A percentile compares a stretch with the other conserved stretches of the same genome.
phyloP scores from a whole-genome alignment of 2,113 vertebrate species.

The Seriola rivoliana region DNA sequence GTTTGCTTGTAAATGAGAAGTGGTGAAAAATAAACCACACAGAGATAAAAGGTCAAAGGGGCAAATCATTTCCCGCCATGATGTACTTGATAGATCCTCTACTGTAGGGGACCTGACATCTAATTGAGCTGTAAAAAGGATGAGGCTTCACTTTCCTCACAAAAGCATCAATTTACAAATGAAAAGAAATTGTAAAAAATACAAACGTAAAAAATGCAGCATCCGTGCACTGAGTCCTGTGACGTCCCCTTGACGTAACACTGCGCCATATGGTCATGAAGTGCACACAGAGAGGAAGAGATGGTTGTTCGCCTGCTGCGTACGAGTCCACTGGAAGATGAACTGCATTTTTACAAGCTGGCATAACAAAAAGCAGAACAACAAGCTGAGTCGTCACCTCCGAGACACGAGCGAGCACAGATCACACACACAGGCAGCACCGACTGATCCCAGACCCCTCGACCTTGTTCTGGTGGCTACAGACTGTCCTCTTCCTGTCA shows the following conservation, averaged over 20 bases:
- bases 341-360: background rate
- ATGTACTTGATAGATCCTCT: background rate
- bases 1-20: background rate
- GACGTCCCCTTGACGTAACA: background rate
- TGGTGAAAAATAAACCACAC: background rate
- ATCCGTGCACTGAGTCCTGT: background rate
- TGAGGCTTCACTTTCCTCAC: background rate
- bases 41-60: background rate
- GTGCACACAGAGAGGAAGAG: background rate
- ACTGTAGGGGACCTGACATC: background rate
- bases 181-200: background rate
- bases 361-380: background rate
- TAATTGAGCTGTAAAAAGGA: background rate
- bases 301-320: background rate
- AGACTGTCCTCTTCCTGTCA: constrained; percentile 40
- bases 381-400: constrained; percentile 7
- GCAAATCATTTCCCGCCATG: background rate
- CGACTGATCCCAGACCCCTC: background rate
- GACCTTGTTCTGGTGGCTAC: background rate
- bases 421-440: constrained; percentile 1
- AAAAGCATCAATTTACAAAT: background rate
- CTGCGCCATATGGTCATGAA: background rate
- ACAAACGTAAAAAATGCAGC: background rate
- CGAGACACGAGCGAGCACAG: background rate
- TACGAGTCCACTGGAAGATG: background rate